Conservation (phyloP, 2,888 invertebrate genomes). For the Lithodes maja region DNA sequence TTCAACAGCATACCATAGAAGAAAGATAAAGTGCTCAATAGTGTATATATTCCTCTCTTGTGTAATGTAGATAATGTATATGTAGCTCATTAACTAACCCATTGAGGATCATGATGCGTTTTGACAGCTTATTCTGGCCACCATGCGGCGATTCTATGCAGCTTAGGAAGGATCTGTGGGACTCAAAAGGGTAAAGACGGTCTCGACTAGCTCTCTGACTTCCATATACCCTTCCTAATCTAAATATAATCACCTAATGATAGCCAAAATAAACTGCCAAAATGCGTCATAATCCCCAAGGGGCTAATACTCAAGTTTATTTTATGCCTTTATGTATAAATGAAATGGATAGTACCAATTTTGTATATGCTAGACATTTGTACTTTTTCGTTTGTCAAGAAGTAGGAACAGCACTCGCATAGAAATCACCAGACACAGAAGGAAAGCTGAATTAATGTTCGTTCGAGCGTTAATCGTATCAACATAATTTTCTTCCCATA, state of each 20-base stretch:
- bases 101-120: no score
- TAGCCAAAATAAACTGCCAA: no score
- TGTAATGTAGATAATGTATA: slow-evolving; percentile 48
- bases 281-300: no score
- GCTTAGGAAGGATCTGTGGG: no score
- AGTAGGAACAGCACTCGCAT: slow-evolving; percentile 66
- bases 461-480: not conserved
- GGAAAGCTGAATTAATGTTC: slow-evolving; percentile 8
- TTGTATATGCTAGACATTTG: slow-evolving; percentile 31
- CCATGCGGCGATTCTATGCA: no score
- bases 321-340: not conserved
- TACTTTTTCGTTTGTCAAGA: slow-evolving; percentile 25
- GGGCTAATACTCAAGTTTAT: slow-evolving; percentile 34
- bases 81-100: slow-evolving; percentile 44
- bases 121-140: no score
- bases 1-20: slow-evolving; percentile 2
- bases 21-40: slow-evolving; percentile 60
- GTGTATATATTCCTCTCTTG: slow-evolving; percentile 44
- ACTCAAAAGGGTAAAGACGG: no score
- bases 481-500: not conserved
- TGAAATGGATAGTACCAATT: slow-evolving; percentile 11
- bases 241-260: no score
- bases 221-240: no score
- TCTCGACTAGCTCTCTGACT: no score
- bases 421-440: slow-evolving; percentile 12